These are phyloP conservation scores for Typhlichthys subterraneus DNA, from an alignment of 2,797 vertebrate species.

Conservation along the genomic window DNA sequence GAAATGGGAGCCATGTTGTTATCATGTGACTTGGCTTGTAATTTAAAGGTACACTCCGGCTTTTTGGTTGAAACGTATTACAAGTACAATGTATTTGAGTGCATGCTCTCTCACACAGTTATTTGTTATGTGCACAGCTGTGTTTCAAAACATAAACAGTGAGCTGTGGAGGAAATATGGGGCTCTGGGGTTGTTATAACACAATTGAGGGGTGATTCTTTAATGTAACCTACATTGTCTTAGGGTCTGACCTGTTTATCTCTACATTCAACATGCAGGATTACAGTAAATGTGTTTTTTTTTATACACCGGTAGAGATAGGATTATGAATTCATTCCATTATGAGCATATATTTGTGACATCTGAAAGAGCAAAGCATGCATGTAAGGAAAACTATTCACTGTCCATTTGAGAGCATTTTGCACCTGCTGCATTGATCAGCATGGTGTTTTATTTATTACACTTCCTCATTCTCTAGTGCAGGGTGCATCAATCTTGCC, in stretches of 20 bases:
- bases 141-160: no score
- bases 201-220: background rate
- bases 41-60: background rate
- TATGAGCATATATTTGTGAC: slow-evolving; percentile 43
- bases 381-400: slow-evolving; percentile 9
- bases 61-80: no score
- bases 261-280: background rate
- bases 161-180: no score
- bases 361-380: slow-evolving; percentile 43
- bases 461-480: background rate
- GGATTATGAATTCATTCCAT: slow-evolving; percentile 61
- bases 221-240: slow-evolving; percentile 9
- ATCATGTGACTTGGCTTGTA: slow-evolving; percentile 19
- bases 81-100: no score
- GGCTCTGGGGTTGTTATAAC: no score
- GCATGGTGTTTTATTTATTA: slow-evolving; percentile 16
- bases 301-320: background rate
- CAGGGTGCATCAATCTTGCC: slow-evolving; percentile 2
- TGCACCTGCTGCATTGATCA: slow-evolving; percentile 2
- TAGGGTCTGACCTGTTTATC: slow-evolving; percentile 24
- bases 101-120: no score
- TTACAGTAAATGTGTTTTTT: no score
- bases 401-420: slow-evolving; percentile 22
- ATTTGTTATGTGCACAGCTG: no score
- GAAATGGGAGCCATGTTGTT: slow-evolving; percentile 19